Evolutionary conservation across 2,888 invertebrate genomes (phyloP).

Genomic region (Boloria euphrosyne): DNA sequence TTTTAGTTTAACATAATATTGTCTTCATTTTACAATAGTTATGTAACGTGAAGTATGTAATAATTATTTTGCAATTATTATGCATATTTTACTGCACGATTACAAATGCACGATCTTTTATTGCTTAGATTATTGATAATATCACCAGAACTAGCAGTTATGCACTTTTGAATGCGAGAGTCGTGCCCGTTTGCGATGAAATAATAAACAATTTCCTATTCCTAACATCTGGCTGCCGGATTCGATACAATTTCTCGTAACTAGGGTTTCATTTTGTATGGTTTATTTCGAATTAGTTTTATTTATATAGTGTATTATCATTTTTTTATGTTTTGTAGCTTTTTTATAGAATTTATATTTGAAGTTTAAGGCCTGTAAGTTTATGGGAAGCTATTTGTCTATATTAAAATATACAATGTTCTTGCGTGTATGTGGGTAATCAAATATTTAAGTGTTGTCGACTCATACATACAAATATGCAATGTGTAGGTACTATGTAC

Average conservation of each 20-base stretch:
- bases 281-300: constrained; percentile 4
- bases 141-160: constrained; percentile 17
- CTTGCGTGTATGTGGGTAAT: neutral
- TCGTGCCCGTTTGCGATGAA: constrained; percentile 33
- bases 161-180: constrained; percentile 20
- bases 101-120: constrained; percentile 7
- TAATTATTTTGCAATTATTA: constrained; percentile 4
- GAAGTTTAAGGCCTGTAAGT: too few relatives aligned
- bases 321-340: neutral
- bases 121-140: constrained; percentile 12
- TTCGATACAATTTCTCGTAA: constrained; percentile 34
- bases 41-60: constrained; percentile 10
- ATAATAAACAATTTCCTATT: constrained; percentile 41
- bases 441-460: too few relatives aligned
- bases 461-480: neutral
- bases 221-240: constrained; percentile 37
- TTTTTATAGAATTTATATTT: neutral
- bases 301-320: constrained; percentile 1
- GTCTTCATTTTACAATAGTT: constrained; percentile 4
- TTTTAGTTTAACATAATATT: constrained; percentile 7
- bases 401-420: neutral
- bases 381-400: too few relatives aligned
- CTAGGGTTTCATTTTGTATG: neutral
- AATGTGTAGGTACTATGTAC: constrained; percentile 21
- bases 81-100: neutral